Base-by-base conservation (phyloP, 2,113 vertebrate genomes). In the Melanotaenia duboulayi region DNA sequence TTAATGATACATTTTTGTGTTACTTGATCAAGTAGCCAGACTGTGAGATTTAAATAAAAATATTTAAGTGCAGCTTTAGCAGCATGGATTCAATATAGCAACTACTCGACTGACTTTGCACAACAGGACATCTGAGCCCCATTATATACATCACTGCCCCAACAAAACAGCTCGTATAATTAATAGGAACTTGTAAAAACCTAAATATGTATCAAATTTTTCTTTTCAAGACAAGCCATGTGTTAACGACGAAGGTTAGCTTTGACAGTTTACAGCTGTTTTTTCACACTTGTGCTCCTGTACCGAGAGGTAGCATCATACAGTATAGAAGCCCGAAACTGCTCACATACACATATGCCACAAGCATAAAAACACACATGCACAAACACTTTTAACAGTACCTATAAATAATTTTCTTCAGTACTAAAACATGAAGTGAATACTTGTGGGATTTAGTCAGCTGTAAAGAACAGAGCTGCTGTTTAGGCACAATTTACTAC, bases 401-500 rank as follows among this genome's bases (percentile, higher is more conserved):
- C 78, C 82, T 85, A 87, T 87, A 89, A 71, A 78, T 55, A 87
- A 76, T 69, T 79, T 71, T 80, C n/a, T 67, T 58, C 67, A 55
- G 54, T 65, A 75, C 84, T 81, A 86, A 87, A 90, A 83, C 73
- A 84, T 84, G 62, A 89, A 78, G 87, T 19, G 28, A 87, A 87
- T 87, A 82, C 85, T 83, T 86, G 76, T 54, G 85, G 87, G 88
- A 84, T 81, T 87, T 59, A 73, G 82, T 71, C 87, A 81, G 72
- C 89, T 83, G 87, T 85, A 71, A 84, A 88, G 77, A 80, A 65
- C 57, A 84, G 66, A 82, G 74, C 72, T 63, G 81, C 83, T 81
- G 83, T 90, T 85, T 87, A 68, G 51, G 66, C 73, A 65, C 74
- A 90, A 84, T 89, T 84, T 77, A 90, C 80, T 82, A 65, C 83